phyloP scores from a whole-genome alignment of 2,797 vertebrate genomes.

The Labeo calbasu region DNA sequence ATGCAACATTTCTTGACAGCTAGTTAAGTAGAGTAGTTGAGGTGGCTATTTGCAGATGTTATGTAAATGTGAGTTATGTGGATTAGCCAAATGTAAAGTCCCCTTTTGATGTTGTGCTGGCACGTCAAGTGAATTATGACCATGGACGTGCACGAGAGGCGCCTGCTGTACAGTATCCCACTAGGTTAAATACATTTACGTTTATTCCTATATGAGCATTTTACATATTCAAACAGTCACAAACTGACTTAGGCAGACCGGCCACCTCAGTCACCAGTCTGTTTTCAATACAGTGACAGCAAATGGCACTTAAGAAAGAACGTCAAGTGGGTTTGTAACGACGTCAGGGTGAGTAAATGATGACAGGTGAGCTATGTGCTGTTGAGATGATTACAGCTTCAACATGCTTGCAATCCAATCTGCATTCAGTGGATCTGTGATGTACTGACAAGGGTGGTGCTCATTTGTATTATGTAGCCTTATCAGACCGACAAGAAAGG shows the following conservation, averaged over 20 bases:
- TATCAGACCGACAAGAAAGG: constrained; percentile 51
- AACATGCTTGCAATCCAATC: constrained; percentile 18
- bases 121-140: not conserved
- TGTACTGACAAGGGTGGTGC: constrained; percentile 23
- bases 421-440: constrained; percentile 32
- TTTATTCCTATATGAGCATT: not conserved
- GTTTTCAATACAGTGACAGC: not conserved
- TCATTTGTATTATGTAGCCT: constrained; percentile 43
- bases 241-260: not conserved
- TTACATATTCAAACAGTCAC: not conserved
- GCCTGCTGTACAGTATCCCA: not conserved
- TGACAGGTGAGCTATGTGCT: not conserved
- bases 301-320: not conserved
- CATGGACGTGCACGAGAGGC: not conserved
- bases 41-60: constrained; percentile 43
- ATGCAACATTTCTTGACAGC: constrained; percentile 4
- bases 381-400: constrained; percentile 2
- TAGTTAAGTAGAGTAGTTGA: constrained; percentile 19
- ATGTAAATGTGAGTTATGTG: constrained; percentile 45
- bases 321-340: not conserved
- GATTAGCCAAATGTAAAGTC: constrained; percentile 1
- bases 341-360: not conserved
- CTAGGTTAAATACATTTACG: not conserved
- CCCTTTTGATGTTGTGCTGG: constrained; percentile 14
- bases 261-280: not conserved